Conservation (phyloP, 2,113 vertebrate species). For the Lathamus discolor region DNA sequence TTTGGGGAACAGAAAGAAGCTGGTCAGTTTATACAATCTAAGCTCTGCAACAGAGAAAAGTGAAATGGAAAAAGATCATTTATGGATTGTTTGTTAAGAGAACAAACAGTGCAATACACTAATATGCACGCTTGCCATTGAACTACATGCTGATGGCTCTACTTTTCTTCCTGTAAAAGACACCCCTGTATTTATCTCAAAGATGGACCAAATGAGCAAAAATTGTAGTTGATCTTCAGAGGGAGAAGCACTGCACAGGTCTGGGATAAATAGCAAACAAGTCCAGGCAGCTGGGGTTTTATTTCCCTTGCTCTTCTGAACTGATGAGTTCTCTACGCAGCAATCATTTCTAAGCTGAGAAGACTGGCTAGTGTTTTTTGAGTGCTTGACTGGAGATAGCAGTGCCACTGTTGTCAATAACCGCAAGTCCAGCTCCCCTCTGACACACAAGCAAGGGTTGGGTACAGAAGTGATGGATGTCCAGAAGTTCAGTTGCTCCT, state of each 20-base stretch:
- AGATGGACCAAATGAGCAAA: not conserved
- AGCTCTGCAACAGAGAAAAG: not conserved
- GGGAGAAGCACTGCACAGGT: not conserved
- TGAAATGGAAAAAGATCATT: not conserved
- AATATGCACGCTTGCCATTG: not conserved
- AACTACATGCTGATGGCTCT: not conserved
- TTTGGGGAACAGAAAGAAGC: not conserved
- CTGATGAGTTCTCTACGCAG: not conserved
- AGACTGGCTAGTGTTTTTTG: not conserved
- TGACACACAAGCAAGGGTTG: accelerated
- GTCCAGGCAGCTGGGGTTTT: not conserved
- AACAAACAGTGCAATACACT: not conserved
- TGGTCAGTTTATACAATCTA: not conserved
- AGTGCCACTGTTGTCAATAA: not conserved
- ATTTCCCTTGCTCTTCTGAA: not conserved
- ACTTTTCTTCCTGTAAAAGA: not conserved
- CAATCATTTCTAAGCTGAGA: not conserved
- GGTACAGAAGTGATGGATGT: not conserved
- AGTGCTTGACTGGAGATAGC: not conserved
- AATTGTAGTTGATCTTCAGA: not conserved
- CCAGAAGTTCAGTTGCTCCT: not conserved
- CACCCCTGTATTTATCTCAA: not conserved
- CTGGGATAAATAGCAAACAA: not conserved
- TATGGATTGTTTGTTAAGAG: not conserved
- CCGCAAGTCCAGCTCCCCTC: not conserved